Evolutionary conservation across 2,888 invertebrate genomes (phyloP).

Genomic region (Phytoseiulus persimilis): DNA sequence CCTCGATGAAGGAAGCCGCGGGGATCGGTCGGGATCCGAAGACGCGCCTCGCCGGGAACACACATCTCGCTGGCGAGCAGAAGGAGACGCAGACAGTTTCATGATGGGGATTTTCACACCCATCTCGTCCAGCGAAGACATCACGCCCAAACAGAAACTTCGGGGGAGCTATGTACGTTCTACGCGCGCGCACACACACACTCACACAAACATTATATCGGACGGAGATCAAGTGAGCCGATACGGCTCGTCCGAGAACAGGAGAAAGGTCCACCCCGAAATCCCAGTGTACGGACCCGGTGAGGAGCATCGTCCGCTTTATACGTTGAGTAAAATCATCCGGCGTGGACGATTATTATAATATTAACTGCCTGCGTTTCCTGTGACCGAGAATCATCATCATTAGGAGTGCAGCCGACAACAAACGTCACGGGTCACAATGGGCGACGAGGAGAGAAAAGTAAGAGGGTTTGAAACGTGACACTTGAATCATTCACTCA

Average conservation of each 20-base stretch:
- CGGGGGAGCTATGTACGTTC: background rate
- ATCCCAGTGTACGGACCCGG: background rate
- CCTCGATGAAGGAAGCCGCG: background rate
- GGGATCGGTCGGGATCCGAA: background rate
- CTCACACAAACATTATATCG: background rate
- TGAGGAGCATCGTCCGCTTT: background rate
- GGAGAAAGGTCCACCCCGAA: background rate
- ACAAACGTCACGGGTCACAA: background rate
- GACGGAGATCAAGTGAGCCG: background rate
- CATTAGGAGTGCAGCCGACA: background rate
- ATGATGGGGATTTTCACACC: background rate
- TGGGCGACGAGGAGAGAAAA: background rate
- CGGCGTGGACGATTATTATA: background rate
- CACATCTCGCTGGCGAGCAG: background rate
- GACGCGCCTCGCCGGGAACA: background rate
- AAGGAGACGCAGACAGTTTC: background rate
- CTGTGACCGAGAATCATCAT: background rate
- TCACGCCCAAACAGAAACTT: background rate
- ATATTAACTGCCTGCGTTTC: background rate
- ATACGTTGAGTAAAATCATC: background rate
- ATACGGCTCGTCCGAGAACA: background rate
- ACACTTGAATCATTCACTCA: background rate
- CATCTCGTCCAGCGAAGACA: background rate
- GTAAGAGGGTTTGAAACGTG: background rate
- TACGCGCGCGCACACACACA: no score